Evolutionary conservation across 2,888 invertebrate species (phyloP).

Genomic region (Tenthredo mesomela): DNA sequence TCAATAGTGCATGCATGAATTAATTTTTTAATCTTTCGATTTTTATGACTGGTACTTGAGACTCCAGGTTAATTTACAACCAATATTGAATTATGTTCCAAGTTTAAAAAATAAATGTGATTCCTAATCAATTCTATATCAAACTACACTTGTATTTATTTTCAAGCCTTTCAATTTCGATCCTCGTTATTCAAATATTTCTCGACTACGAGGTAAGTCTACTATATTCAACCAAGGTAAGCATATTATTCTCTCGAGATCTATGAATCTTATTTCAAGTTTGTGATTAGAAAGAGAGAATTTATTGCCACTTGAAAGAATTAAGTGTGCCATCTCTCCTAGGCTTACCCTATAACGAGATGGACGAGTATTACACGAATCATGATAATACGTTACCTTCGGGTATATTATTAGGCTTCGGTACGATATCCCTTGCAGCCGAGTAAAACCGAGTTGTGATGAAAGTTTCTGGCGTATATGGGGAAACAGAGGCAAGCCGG

Average conservation of each 20-base stretch:
- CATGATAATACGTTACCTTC: conserved; percentile 84
- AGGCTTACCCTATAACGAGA: too few relatives aligned
- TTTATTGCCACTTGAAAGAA: background rate
- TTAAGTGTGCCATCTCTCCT: too few relatives aligned
- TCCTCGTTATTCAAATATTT: background rate
- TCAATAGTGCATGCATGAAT: too few relatives aligned
- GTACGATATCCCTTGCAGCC: conserved; percentile 83
- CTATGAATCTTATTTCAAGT: background rate
- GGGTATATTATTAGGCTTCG: conserved; percentile 95
- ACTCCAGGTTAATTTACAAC: too few relatives aligned
- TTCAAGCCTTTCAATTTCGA: background rate
- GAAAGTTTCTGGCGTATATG: too few relatives aligned
- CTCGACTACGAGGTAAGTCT: background rate
- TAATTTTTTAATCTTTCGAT: too few relatives aligned
- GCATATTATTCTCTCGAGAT: too few relatives aligned
- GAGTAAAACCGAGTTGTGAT: too few relatives aligned
- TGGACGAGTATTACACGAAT: too few relatives aligned
- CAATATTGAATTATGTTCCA: too few relatives aligned
- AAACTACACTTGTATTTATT: background rate
- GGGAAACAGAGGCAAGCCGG: too few relatives aligned
- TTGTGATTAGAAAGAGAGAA: background rate
- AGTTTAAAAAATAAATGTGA: background rate
- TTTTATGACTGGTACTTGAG: too few relatives aligned
- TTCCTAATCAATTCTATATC: background rate
- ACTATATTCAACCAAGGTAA: background rate